Conservation (phyloP, 1,140 invertebrate species). For the Paraescarpia echinospica region DNA sequence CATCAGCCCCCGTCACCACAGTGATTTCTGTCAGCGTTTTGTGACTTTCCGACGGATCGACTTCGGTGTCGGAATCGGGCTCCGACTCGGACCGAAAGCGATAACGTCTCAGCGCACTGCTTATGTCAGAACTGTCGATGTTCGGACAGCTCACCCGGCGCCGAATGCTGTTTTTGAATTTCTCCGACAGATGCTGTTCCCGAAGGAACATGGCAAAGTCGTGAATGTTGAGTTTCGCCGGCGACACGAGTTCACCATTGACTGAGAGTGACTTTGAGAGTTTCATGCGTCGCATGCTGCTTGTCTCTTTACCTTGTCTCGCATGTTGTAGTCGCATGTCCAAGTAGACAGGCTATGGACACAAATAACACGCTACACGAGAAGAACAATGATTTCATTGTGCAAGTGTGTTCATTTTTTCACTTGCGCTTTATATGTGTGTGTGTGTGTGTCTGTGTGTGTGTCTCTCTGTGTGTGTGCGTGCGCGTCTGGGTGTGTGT, state of each 20-base stretch:
- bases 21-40: neutral
- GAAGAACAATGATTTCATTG: neutral
- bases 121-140: constrained; percentile 3
- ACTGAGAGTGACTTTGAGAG: constrained; percentile 49
- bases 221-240: constrained; percentile 51
- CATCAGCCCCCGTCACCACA: neutral
- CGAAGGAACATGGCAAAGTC: constrained; percentile 54
- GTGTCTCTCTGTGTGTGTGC: no score
- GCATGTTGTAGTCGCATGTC: constrained; percentile 22
- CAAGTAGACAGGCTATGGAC: constrained; percentile 27
- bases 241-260: constrained; percentile 50
- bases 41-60: neutral
- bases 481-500: no score
- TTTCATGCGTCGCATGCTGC: constrained; percentile 12
- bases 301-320: constrained; percentile 19
- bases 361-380: neutral
- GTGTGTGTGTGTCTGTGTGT: no score
- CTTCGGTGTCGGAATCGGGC: neutral
- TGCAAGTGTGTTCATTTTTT: no score
- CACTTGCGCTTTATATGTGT: no score
- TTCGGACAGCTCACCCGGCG: neutral
- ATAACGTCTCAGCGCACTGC: neutral
- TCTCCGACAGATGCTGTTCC: constrained; percentile 45
- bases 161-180: constrained; percentile 45
- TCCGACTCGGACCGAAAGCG: neutral